phyloP scores from a whole-genome alignment of 2,888 invertebrate species.

The Lasioglossum marginatum region DNA sequence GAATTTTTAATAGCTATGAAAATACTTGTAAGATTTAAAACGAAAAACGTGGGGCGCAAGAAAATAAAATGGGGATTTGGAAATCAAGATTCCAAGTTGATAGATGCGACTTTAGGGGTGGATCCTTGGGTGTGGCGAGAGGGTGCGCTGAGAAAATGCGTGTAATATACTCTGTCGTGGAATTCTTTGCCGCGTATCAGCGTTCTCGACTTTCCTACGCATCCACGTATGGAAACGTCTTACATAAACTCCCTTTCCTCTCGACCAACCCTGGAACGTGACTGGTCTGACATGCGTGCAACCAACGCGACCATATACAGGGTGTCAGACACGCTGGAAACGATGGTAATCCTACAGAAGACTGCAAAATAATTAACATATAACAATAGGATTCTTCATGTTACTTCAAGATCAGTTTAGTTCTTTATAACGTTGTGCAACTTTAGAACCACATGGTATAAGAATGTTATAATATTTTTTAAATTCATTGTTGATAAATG shows the following conservation, averaged over 20 bases:
- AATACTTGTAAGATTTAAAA: too few species aligned
- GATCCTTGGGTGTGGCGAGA: conserved; percentile 70
- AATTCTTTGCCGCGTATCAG: conserved; percentile 52
- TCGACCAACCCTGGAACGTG: conserved; percentile 62
- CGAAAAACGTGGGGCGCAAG: too few species aligned
- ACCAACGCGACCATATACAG: conserved; percentile 13
- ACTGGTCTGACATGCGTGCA: conserved; percentile 64
- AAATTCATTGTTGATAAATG: neutral
- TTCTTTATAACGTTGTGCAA: too few species aligned
- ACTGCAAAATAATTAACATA: neutral
- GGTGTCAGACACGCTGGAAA: neutral
- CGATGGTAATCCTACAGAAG: neutral
- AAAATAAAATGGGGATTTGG: too few species aligned
- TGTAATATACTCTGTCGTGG: conserved; percentile 54
- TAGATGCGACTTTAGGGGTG: conserved; percentile 66
- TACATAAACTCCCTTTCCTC: conserved; percentile 51
- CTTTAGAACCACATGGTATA: neutral
- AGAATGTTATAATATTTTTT: neutral
- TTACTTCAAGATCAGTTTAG: neutral
- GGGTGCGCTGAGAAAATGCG: conserved; percentile 65
- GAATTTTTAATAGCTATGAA: too few species aligned
- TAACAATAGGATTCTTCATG: neutral
- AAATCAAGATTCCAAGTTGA: conserved; percentile 71
- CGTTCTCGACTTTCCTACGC: conserved; percentile 55
- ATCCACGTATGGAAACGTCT: conserved; percentile 63